Percentiles rank a stretch among this genome's conserved stretches.
phyloP scores from a whole-genome alignment of 1,140 invertebrate species.

The Holcopasites calliopsidis region DNA sequence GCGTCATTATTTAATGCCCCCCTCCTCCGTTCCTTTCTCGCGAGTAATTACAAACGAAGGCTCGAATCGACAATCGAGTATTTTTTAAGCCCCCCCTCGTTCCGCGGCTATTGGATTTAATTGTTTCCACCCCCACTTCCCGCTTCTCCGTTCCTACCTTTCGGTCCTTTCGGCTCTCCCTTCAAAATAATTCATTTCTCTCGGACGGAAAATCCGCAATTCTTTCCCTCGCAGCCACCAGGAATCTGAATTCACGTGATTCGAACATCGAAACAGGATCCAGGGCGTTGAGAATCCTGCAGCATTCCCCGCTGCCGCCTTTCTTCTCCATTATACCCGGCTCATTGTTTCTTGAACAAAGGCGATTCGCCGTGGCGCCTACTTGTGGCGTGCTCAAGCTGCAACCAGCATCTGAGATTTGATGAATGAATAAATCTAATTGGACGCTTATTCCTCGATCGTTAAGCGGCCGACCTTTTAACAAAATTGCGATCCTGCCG shows the following conservation, averaged over 20 bases:
- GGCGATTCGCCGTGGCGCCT: conserved; percentile 37
- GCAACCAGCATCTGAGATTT: conserved; percentile 38
- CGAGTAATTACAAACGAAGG: conserved; percentile 19
- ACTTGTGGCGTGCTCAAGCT: background rate
- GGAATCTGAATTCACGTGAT: background rate
- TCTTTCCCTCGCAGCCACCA: background rate
- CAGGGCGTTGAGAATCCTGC: conserved; percentile 26
- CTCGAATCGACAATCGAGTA: background rate
- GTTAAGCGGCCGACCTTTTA: conserved; percentile 4
- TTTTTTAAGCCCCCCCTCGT: background rate
- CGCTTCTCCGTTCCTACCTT: background rate
- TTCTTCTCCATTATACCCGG: conserved; percentile 40
- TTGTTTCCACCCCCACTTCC: background rate
- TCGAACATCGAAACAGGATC: conserved; percentile 17
- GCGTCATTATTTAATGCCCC: conserved; percentile 37
- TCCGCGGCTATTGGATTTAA: background rate
- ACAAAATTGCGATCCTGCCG: conserved; percentile 27
- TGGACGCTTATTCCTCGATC: conserved; percentile 46
- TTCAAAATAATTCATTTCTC: conserved; percentile 2
- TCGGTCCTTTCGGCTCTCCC: too few relatives aligned
- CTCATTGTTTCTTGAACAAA: conserved; percentile 61
- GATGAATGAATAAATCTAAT: conserved; percentile 54
- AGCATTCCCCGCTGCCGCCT: conserved; percentile 2
- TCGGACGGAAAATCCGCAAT: background rate
- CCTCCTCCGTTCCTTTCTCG: background rate